These are phyloP conservation scores for Reinhardtius hippoglossoides DNA, from an alignment of 2,113 vertebrate genomes.

Conservation along the genomic window DNA sequence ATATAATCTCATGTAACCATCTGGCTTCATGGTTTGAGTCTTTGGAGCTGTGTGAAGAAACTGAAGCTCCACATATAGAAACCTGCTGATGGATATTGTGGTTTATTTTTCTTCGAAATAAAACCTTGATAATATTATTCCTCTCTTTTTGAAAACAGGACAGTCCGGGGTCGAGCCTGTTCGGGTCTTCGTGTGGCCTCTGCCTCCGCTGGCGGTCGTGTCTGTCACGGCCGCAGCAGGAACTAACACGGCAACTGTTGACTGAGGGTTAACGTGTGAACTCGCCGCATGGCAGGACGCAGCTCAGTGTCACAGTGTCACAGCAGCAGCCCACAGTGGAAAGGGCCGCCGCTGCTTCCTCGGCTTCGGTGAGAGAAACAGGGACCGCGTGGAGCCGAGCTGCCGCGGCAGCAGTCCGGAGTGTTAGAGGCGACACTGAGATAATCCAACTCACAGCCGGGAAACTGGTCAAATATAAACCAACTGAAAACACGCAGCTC, in stretches of 20 bases:
- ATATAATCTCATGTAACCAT: too few species aligned
- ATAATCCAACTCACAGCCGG: conserved; percentile 22
- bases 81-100: too few species aligned
- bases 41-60: too few species aligned
- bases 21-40: too few species aligned
- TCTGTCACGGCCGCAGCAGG: conserved; percentile 17
- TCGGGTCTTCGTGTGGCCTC: not conserved
- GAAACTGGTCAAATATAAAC: not conserved
- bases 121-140: too few species aligned
- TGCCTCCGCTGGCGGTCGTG: not conserved
- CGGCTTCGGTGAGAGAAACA: conserved; percentile 18
- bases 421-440: not conserved
- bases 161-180: not conserved
- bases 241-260: conserved; percentile 19
- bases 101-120: too few species aligned
- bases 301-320: conserved; percentile 45
- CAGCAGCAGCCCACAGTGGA: conserved; percentile 28
- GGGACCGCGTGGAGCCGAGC: conserved; percentile 19
- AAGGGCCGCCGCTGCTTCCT: not conserved
- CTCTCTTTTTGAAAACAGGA: too few species aligned
- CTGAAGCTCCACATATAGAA: too few species aligned
- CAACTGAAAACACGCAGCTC: too few species aligned
- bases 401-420: conserved; percentile 16
- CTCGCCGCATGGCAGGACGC: not conserved
- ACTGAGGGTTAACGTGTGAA: conserved; percentile 48